A percentile compares a stretch with the other conserved stretches of the same genome.
Evolutionary conservation across 2,888 invertebrate species (phyloP).

Genomic region (Monochamus alternatus): DNA sequence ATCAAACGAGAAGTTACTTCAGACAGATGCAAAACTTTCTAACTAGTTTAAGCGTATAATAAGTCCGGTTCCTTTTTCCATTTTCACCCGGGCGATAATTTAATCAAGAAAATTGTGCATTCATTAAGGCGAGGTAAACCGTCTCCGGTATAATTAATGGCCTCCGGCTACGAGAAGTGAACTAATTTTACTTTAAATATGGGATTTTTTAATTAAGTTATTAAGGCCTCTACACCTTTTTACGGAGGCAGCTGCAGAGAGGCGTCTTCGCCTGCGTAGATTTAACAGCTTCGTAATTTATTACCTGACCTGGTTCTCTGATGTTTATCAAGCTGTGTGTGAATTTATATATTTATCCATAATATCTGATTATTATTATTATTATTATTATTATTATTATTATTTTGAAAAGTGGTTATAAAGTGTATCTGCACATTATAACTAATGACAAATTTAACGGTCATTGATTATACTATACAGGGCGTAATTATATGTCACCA

Average conservation of each 20-base stretch:
- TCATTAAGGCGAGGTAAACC: neutral
- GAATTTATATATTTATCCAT: too few species aligned
- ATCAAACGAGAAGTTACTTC: slow-evolving; percentile 2
- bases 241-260: too few species aligned
- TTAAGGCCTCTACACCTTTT: too few species aligned
- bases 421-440: too few species aligned
- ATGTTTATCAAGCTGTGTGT: neutral
- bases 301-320: slow-evolving; percentile 3
- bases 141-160: slow-evolving; percentile 7
- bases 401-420: too few species aligned
- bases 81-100: neutral
- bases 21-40: slow-evolving; percentile 6
- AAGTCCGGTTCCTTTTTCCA: neutral
- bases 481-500: too few species aligned
- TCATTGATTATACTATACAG: too few species aligned
- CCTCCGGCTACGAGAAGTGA: neutral
- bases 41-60: neutral
- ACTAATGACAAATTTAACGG: too few species aligned
- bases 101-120: slow-evolving; percentile 3
- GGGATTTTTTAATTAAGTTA: slow-evolving; percentile 7
- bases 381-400: too few species aligned
- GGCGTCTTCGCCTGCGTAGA: too few species aligned
- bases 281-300: neutral
- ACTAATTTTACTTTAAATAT: slow-evolving; percentile 12
- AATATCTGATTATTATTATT: too few species aligned